Evolutionary conservation across 2,113 vertebrate genomes (phyloP).

Genomic region (Siphamia tubifer): DNA sequence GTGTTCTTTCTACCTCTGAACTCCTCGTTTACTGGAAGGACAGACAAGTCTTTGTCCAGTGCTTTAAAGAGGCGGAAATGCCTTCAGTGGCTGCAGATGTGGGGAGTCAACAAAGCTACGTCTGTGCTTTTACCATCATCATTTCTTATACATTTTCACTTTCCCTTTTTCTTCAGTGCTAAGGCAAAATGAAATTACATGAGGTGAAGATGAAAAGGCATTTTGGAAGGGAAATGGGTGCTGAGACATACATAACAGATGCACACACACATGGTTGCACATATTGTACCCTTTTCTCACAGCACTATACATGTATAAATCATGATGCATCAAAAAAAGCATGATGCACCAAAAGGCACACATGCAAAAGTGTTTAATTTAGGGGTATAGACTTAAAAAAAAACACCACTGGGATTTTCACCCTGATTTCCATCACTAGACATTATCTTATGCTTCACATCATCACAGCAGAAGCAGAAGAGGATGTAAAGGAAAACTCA

Average conservation of each 20-base stretch:
- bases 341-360: constrained; percentile 2
- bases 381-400: neutral
- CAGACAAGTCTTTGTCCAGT: constrained; percentile 67
- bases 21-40: constrained; percentile 35
- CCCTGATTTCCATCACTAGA: neutral
- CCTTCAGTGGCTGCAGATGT: constrained; percentile 75
- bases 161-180: neutral
- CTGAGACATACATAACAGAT: neutral
- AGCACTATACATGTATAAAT: constrained; percentile 51
- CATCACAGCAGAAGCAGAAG: neutral
- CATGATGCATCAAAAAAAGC: constrained; percentile 26
- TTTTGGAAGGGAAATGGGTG: neutral
- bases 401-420: neutral
- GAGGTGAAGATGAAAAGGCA: neutral
- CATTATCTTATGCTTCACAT: neutral
- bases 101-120: constrained; percentile 63
- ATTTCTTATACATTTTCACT: constrained; percentile 43
- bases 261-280: constrained; percentile 5
- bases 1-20: constrained; percentile 54
- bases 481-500: neutral
- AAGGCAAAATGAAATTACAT: neutral
- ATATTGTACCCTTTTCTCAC: constrained; percentile 3
- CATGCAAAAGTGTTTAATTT: constrained; percentile 4
- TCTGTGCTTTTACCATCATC: constrained; percentile 51
- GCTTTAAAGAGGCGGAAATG: constrained; percentile 70